Evolutionary conservation across 2,113 vertebrate species (phyloP), one percentile per base, ranked within the genome.

Genomic region (Eretmochelys imbricata): DNA sequence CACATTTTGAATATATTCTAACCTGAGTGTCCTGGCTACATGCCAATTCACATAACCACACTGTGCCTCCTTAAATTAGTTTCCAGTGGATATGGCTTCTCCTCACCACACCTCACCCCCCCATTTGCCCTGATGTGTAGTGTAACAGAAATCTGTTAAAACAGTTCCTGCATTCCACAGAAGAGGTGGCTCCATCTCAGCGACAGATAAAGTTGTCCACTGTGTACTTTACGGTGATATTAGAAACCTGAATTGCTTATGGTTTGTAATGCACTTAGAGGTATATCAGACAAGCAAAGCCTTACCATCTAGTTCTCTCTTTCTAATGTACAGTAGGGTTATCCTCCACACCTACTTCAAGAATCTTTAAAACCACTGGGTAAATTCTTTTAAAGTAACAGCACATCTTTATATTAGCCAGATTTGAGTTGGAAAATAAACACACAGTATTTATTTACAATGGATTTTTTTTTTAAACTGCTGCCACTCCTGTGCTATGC

Each of bases 391-490:
- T 94, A 88, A 96, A 97, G 65, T 85, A 95, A 72, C 89, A 97
- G 82, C 88, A 42, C 31, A 95, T 89, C 89, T 87, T 84, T 38
- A 54, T 35, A 93, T 88, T 89, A 91, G 90, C 87, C 89, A 88
- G 85, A 90, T 88, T 96, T 91, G 89, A 92, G 90, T 59, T 76
- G 91, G 93, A 88, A 97, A 95, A 96, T 90, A 96, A 97, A 89
- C 94, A 95, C 85, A 82, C 96, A 94, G 38, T 85, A 95, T 94
- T 95, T 96, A 96, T 94, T 96, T 96, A 95, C 89, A 89, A 87
- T 89, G 80, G 91, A 85, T 84, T 95, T 54, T 22, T 20, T 53
- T 53, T 54, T 22, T 54, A 89, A 95, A 89, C 95, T 95, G 88
- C 94, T 93, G 92, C 87, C 83, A 80, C 92, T 42, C 84, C 94